Base-by-base conservation (phyloP, 2,797 vertebrate species). In the Poecilia gillii region DNA sequence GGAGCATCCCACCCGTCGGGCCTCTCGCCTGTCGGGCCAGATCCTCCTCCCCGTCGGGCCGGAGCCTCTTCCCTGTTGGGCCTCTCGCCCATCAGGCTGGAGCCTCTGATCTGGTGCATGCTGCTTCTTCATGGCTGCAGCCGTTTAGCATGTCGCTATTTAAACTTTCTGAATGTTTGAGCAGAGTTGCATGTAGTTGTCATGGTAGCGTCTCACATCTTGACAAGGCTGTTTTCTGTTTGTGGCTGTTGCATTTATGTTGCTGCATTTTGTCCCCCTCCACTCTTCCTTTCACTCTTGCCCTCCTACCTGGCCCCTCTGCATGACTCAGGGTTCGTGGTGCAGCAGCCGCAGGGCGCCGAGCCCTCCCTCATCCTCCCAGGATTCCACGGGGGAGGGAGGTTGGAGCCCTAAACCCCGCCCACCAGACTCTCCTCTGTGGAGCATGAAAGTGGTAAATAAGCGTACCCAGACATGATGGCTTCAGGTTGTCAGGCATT, bases 371-470 rank as follows among this genome's bases (percentile, higher is more conserved):
- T 97, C 97, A 81, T 98, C 97, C 97, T 97, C 97, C 95, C 97
- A 97, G 94, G 98, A 99, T 93, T 96, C 96, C 94, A 95, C 93
- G 88, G 97, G 98, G 93, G 96, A 97, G 95, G 97, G 97, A 90
- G 96, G 96, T 94, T 97, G 96, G 97, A 97, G 96, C 95, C 96
- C 97, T 95, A 98, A 97, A 95, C 95, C 94, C 95, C 96, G 96
- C 91, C 97, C 96, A 91, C 95, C 95, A 91, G 96, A 96, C 95
- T 96, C 95, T 92, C 95, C 96, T 93, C 94, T 98, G 90, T 99
- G 98, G 98, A 98, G 96, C 96, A 96, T 97, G 95, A 98, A 96
- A 98, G 97, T 98, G 98, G 98, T 99, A 99, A 96, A 94, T 76
- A 89, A 93, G 82, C 57, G 14, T 76, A 83, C 45, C 14, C 53